phyloP scores from a whole-genome alignment of 2,797 vertebrate species.

The Stomatorhinus walkeri region DNA sequence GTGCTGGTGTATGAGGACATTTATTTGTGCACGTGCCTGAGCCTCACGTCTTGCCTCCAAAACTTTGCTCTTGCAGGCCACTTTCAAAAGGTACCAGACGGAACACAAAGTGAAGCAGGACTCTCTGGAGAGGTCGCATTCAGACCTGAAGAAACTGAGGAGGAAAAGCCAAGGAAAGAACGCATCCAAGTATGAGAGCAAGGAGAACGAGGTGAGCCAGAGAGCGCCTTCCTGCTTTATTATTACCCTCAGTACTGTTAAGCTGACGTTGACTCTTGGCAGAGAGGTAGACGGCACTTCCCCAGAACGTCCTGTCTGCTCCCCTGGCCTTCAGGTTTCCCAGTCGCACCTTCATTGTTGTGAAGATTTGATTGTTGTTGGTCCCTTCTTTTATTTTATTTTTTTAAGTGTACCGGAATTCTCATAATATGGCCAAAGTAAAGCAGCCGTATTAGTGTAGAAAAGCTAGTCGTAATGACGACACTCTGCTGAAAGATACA shows the following conservation, averaged over 20 bases:
- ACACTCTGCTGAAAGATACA: background rate
- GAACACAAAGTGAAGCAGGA: conserved; percentile 86
- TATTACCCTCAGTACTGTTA: background rate
- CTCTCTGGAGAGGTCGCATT: conserved; percentile 83
- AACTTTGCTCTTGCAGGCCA: conserved; percentile 64
- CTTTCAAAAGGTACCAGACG: conserved; percentile 87
- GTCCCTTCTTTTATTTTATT: background rate
- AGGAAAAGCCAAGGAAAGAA: conserved; percentile 91
- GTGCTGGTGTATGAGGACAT: background rate
- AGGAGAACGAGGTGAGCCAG: conserved; percentile 80
- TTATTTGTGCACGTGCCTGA: background rate
- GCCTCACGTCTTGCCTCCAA: background rate
- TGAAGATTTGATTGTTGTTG: background rate
- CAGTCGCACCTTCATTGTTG: background rate
- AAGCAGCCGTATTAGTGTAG: background rate
- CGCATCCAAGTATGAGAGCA: conserved; percentile 77
- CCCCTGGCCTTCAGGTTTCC: background rate
- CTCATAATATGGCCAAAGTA: background rate
- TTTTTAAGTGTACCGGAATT: background rate
- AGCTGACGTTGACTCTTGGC: background rate
- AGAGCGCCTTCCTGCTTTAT: background rate
- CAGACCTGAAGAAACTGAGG: conserved; percentile 87
- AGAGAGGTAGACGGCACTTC: background rate
- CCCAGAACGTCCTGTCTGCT: background rate
- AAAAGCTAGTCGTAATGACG: background rate